A percentile compares a stretch with the other conserved stretches of the same genome.
phyloP scores from a whole-genome alignment of 2,797 vertebrate genomes.

The Paedocypris micromegethes region DNA sequence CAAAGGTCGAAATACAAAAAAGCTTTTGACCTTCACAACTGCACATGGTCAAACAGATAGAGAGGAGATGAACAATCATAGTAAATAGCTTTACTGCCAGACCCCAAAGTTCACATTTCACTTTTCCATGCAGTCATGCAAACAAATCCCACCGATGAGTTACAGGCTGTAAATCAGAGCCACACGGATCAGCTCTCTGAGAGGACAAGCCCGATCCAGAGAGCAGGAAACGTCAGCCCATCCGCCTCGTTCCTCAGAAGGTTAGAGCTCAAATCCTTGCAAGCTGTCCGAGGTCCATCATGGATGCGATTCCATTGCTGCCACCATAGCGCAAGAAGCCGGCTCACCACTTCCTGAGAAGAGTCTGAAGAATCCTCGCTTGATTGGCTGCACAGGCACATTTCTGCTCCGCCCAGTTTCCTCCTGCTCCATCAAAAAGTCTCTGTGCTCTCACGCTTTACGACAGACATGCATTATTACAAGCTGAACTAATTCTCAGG shows the following conservation, averaged over 20 bases:
- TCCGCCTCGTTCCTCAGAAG: constrained; percentile 40
- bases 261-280: constrained; percentile 48
- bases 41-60: constrained; percentile 18
- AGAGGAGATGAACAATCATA: constrained; percentile 1
- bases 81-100: constrained; percentile 18
- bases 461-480: constrained; percentile 66
- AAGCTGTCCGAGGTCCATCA: constrained; percentile 35
- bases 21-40: constrained; percentile 5
- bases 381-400: constrained; percentile 24
- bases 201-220: constrained; percentile 36
- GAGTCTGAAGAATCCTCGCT: constrained; percentile 28
- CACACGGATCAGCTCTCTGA: constrained; percentile 17
- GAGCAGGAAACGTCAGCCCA: constrained; percentile 43
- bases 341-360: constrained; percentile 27
- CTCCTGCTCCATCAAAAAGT: constrained; percentile 48
- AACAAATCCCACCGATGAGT: constrained; percentile 29
- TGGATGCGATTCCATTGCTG: constrained; percentile 37
- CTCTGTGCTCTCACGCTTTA: constrained; percentile 57
- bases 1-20: neutral
- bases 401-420: constrained; percentile 7
- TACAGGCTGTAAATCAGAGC: constrained; percentile 25
- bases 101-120: constrained; percentile 51
- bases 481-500: constrained; percentile 63
- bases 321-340: constrained; percentile 31
- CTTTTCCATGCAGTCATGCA: constrained; percentile 41